Conservation (phyloP, 2,888 invertebrate species). For the Drosophila ustulata region DNA sequence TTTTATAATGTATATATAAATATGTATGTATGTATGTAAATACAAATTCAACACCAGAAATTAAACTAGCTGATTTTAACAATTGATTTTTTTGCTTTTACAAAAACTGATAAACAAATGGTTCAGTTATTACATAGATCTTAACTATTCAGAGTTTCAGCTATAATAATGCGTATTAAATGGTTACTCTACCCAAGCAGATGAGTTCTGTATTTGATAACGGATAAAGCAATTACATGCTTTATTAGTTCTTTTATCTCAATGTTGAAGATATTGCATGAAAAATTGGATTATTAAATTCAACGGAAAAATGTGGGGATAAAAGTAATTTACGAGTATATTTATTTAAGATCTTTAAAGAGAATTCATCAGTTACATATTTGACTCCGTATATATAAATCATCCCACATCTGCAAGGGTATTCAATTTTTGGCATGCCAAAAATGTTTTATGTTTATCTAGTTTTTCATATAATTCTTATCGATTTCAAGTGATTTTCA, state of each 20-base stretch:
- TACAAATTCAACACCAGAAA: slow-evolving; percentile 64
- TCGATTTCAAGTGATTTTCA: slow-evolving; percentile 14
- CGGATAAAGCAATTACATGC: too few species aligned
- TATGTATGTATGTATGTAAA: slow-evolving; percentile 35
- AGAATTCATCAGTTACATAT: too few species aligned
- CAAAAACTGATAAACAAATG: slow-evolving; percentile 33
- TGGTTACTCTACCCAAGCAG: neutral
- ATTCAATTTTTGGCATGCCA: neutral
- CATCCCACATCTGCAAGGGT: neutral
- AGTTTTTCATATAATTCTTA: neutral
- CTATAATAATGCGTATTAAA: slow-evolving; percentile 6
- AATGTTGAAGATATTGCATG: too few species aligned
- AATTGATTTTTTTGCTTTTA: slow-evolving; percentile 22
- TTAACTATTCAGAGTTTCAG: slow-evolving; percentile 23
- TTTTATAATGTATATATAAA: slow-evolving; percentile 39
- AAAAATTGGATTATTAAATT: too few species aligned
- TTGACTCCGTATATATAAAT: too few species aligned
- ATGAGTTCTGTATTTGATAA: neutral
- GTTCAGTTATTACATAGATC: slow-evolving; percentile 7
- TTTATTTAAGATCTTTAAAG: too few species aligned
- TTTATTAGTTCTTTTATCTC: too few species aligned
- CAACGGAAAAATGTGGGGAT: too few species aligned
- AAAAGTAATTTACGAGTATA: too few species aligned
- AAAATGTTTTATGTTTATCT: neutral
- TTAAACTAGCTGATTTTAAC: slow-evolving; percentile 27